Base-by-base conservation (phyloP, 1,140 invertebrate genomes). In the Lasaia peninsularis region DNA sequence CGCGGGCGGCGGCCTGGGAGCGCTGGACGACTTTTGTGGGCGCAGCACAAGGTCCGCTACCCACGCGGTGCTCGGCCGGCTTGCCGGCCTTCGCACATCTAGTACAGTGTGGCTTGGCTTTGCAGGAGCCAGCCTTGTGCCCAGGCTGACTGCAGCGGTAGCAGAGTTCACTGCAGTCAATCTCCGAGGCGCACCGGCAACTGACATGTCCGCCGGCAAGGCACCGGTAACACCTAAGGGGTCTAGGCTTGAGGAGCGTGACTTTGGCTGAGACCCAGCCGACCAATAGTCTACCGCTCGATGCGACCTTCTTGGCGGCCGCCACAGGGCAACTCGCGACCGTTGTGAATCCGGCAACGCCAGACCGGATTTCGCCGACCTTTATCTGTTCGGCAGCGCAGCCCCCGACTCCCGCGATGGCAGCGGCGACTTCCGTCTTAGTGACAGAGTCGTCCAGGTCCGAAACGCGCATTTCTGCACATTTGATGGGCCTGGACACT, bases 371-470 rank as follows among this genome's bases (percentile, higher is more conserved):
- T 10, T 12, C 14, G 35, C 52, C 18, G 5, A 14, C 12, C 18
- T 54, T 37, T 10, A 54, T 16, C 16, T n/a, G 18, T 7, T 21
- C 31, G 1, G 12, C 4, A 1, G 7, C 11, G 33, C 52, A 54
- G 18, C 20, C 18, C 10, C 12, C 11, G 9, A 33, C 12, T 32
- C 21, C 20, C 1, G 33, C 52, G 10, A 54, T 18, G 11, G 52
- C 34, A 20, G 52, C 52, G n/a, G 34, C 33, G 5, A 54, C 52
- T 21, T 54, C 20, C 18, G 32, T 33, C 6, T 32, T n/a, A 7
- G 44, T 21, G 18, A n/a, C 20, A 10, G 55, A 49, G n/a, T 50
- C 44, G 14, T 50, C 55, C 9, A 57, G 31, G 3, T 44, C 55
- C 6, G 55, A 33, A 5, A 50, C 33, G 6, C 16, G 28, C 24